Base-by-base conservation (phyloP, 2,113 vertebrate genomes). In the Bagarius yarrelli region DNA sequence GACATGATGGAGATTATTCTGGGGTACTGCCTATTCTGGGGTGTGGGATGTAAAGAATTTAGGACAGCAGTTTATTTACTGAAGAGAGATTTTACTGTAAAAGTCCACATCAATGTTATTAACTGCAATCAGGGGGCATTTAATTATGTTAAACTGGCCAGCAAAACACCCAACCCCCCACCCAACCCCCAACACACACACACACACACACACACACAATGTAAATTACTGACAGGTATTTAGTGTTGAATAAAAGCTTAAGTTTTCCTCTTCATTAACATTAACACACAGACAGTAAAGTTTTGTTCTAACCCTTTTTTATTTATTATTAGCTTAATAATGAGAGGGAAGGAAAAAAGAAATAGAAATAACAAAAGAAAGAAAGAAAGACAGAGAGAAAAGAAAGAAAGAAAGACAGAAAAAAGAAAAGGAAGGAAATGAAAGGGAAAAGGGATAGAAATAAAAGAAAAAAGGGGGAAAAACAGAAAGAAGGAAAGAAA, bases 171-270 rank as follows among this genome's bases (percentile, higher is more conserved):
- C 67, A 71, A 44, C 67, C 67, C 44, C 67, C 69, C 52, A 4
- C 52, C 11, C 52, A 25, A n/a, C n/a, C 56, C 23, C 56, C 47
- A 23, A 70, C 67, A 70, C 67, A 70, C 67, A 70, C 40, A 70
- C 66, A 25, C 36, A 50, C 47, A 53, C 69, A 72, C 69, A 72
- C 25, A 53, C 50, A 53, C 27, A 55, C 47, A 72, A 53, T 71
- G 44, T 71, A 52, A 50, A 71, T 52, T 50, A 18, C 44, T 27
- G 67, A 3, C 50, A 13, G 25, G 19, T 27, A 53, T 53, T 32
- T 16, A 21, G 44, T 13, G 15, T 16, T 21, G 19, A 71, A 1
- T 71, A 16, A 11, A 23, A 25, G 14, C 15, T 14, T 50, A 71
- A 15, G n/a, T 71, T 71, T 69, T 47, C 1, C n/a, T 18, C 40